Evolutionary conservation across 1,140 invertebrate genomes (phyloP).

Genomic region (Maconellicoccus hirsutus): DNA sequence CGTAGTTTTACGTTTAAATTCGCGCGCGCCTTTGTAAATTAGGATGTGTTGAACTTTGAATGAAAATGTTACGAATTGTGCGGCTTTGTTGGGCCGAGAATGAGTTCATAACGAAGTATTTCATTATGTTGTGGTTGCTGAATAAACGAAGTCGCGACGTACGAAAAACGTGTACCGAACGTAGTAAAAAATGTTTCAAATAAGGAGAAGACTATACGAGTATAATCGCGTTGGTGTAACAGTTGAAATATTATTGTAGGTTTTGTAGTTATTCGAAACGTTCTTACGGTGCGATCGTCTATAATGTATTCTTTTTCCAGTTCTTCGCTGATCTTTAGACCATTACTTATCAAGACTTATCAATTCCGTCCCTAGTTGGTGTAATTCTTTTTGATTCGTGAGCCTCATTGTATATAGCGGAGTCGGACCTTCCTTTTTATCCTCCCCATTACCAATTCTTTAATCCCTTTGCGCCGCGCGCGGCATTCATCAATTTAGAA

Average conservation of each 20-base stretch:
- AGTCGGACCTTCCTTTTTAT: constrained; percentile 16
- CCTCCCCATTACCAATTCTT: constrained; percentile 15
- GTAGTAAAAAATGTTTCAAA: not conserved
- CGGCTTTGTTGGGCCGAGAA: no score
- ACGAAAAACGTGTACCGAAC: not conserved
- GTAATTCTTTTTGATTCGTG: constrained; percentile 21
- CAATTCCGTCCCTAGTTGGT: constrained; percentile 18
- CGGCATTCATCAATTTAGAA: constrained; percentile 20
- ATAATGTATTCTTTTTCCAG: constrained; percentile 11
- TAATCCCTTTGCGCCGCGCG: constrained; percentile 18
- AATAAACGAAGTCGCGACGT: not conserved
- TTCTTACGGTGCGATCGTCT: not conserved
- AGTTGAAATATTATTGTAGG: constrained; percentile 10
- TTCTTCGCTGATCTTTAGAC: not conserved
- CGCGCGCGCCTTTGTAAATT: no score
- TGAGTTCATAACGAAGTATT: not conserved
- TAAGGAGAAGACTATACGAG: not conserved
- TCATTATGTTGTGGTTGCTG: not conserved
- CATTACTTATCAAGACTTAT: constrained; percentile 20
- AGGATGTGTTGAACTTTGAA: no score
- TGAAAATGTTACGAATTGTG: no score
- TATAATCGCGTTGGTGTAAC: not conserved
- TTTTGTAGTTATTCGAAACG: not conserved
- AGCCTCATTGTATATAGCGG: constrained; percentile 4
- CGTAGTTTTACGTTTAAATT: no score